Evolutionary conservation across 2,113 vertebrate genomes (phyloP), one percentile per base, ranked within the genome.

Genomic region (Ctenodactylus gundi): DNA sequence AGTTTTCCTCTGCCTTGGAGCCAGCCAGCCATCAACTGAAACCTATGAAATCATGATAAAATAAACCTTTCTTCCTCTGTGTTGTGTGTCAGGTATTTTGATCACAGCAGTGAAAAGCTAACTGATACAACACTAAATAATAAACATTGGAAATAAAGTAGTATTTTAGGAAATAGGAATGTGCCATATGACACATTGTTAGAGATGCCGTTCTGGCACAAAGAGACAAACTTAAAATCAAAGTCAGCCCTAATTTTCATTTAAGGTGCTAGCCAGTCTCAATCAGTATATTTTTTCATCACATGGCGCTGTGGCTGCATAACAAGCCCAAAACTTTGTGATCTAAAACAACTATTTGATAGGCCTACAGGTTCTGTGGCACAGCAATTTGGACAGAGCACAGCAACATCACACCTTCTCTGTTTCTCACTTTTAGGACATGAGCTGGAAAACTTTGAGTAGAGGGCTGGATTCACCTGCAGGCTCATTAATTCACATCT

Each of bases 281-380:
- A 36, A 78, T 91, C 72, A 60, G 29, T 84, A 88, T 36, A 72
- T 60, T 95, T 78, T 93, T 91, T 91, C 6, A 57, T 57, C 7
- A 6, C 17, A 31, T n/a, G 57, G 17, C 85, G 60, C 41, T 64
- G 9, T 82, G 90, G 23, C 51, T 76, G 9, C 44, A 58, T 91
- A 85, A 60, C 62, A 34, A 60, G 34, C 5, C 64, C 41, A 34
- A 84, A 82, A 86, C 44, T n/a, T 72, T 25, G 29, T 86, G 27
- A 7, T 20, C 65, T 77, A 81, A 75, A 70, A 67, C 31, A 90
- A 3, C 34, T 76, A 68, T 77, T 81, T 81, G 64, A 76, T 80
- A 34, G 64, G 57, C 18, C 72, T 67, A 51, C 39, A 87, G n/a
- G 34, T 90, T 84, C n/a, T 81, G 67, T 10, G 21, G 27, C 27